A percentile compares a stretch with the other conserved stretches of the same genome.
Evolutionary conservation across 2,113 vertebrate genomes (phyloP).

Genomic region (Psephotus haematonotus): DNA sequence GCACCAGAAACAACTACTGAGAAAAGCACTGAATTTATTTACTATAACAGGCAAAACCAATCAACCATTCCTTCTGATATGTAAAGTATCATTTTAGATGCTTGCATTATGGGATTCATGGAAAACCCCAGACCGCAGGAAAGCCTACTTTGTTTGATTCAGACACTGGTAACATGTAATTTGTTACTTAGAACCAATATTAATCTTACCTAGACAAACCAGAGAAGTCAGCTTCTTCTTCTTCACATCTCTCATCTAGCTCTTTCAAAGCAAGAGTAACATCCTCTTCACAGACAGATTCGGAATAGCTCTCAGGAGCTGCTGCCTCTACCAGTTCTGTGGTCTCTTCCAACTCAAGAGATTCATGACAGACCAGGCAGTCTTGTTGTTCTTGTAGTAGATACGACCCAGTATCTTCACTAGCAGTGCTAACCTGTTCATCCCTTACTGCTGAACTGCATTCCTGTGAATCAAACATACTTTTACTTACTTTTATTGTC

Average conservation of each 20-base stretch:
- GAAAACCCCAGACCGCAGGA: not conserved
- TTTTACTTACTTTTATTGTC: not conserved
- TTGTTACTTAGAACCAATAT: not conserved
- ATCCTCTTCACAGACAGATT: slow-evolving; percentile 92
- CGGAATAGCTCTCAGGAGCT: slow-evolving; percentile 83
- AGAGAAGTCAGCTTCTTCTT: slow-evolving; percentile 92
- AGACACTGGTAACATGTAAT: not conserved
- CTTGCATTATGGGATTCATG: not conserved
- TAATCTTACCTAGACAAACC: slow-evolving; percentile 87
- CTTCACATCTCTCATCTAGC: slow-evolving; percentile 94
- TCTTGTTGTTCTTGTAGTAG: slow-evolving; percentile 80
- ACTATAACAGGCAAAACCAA: not conserved
- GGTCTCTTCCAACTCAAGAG: slow-evolving; percentile 82
- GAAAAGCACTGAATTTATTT: not conserved
- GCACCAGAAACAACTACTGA: not conserved
- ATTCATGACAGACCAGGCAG: slow-evolving; percentile 81
- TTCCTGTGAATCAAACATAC: slow-evolving; percentile 73
- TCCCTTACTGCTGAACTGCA: slow-evolving; percentile 82
- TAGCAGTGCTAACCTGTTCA: slow-evolving; percentile 88
- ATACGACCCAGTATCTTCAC: slow-evolving; percentile 88
- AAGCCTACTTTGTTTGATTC: not conserved
- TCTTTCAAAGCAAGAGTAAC: slow-evolving; percentile 95
- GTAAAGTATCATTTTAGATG: not conserved
- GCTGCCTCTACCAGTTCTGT: slow-evolving; percentile 79
- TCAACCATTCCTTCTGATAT: not conserved